Conservation (phyloP, 2,113 vertebrate species). For the Alaudala cheleensis region DNA sequence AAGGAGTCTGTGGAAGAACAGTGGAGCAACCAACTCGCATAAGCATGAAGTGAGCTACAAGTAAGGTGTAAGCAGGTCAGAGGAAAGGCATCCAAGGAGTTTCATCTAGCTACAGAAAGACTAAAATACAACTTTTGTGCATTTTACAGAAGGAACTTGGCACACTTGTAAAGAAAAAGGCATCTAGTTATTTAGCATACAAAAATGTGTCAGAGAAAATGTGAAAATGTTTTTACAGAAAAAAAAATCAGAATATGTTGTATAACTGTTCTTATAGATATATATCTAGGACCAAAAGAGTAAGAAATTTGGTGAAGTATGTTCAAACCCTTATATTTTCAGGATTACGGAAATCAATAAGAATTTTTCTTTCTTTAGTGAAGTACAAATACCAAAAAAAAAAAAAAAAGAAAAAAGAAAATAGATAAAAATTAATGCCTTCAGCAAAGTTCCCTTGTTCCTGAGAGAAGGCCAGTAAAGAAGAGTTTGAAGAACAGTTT, state of each 20-base stretch:
- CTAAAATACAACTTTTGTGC: neutral
- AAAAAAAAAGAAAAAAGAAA: neutral
- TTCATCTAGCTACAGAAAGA: neutral
- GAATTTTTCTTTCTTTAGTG: neutral
- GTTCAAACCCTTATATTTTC: neutral
- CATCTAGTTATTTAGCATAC: neutral
- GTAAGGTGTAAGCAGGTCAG: neutral
- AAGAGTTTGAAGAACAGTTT: conserved; percentile 32
- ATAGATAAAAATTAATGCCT: conserved; percentile 8
- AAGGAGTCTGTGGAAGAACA: neutral
- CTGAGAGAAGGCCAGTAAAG: neutral
- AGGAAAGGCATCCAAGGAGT: neutral
- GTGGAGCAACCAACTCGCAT: neutral
- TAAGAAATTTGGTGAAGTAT: neutral
- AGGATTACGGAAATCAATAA: conserved; percentile 1
- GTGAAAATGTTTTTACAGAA: neutral
- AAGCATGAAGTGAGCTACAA: neutral
- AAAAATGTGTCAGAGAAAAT: neutral
- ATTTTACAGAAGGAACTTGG: neutral
- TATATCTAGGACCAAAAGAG: neutral
- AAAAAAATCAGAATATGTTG: neutral
- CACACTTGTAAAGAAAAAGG: neutral
- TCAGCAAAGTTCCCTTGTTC: neutral
- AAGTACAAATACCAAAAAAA: neutral
- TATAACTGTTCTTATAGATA: neutral